Base-by-base conservation (phyloP, 2,797 vertebrate species). In the Pipistrellus nathusii region DNA sequence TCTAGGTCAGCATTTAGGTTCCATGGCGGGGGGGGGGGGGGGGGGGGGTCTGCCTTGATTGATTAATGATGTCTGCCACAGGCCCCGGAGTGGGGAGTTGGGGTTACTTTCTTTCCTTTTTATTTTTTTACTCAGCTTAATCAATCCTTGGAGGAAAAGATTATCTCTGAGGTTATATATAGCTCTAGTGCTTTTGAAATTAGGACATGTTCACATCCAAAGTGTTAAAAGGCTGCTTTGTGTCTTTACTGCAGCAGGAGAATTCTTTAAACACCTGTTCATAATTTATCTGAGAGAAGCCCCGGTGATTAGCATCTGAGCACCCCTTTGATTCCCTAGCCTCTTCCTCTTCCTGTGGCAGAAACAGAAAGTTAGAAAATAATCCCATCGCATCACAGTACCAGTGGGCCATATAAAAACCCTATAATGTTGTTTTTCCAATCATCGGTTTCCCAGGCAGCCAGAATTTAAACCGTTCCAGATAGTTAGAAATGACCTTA, bases 341-440 rank as follows among this genome's bases (percentile, higher is more conserved):
- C 72, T 88, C 87, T 90, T 88, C 81, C 66, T 94, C 93, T 87
- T 94, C 94, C 94, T 95, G 81, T 82, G 87, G 77, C 30, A 84
- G 93, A 90, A 92, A 62, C 84, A 91, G 91, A 96, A 90, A 95
- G 86, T 75, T 72, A 90, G 94, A 59, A 80, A 94, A 91, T 23
- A 69, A 59, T 88, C 89, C 13, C 82, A 71, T 77, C 81, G 93
- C 87, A 64, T 93, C 95, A 93, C 10, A 18, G 80, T 23, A 75
- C 87, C 81, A 57, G 90, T 2, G 55, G 80, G 87, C 81, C 87
- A 25, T 71, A 90, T 93, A 87, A 95, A 96, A 95, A 95, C 81
- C 72, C 84, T 8, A 1, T 93, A 87, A 94, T 73, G 62, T 69
- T 91, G 14, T 92, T 92, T 95, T 94, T 82, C 96, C 84, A 0